These are phyloP conservation scores for Hydrochoerus hydrochaeris DNA, from an alignment of 2,113 vertebrate species.

Conservation along the genomic window DNA sequence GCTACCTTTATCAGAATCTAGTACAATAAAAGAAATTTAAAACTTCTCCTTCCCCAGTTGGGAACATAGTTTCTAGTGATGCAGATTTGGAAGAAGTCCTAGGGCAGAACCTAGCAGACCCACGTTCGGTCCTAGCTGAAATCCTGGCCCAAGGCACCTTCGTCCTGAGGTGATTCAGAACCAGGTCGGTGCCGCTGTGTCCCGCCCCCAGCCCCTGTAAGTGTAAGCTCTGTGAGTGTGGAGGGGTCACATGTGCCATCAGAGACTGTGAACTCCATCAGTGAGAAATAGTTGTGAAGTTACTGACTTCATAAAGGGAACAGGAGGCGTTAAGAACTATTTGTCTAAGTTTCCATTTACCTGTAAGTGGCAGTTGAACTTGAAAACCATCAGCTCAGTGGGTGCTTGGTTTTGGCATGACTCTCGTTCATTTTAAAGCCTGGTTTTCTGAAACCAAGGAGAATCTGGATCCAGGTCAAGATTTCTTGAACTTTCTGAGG, in stretches of 20 bases:
- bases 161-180: not conserved
- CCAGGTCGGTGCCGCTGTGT: not conserved
- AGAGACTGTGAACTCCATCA: not conserved
- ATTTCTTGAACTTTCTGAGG: not conserved
- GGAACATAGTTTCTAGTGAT: not conserved
- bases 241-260: not conserved
- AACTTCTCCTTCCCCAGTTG: not conserved
- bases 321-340: not conserved
- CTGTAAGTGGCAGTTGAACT: not conserved
- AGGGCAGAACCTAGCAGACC: not conserved
- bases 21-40: constrained; percentile 13
- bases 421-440: not conserved
- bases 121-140: not conserved
- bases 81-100: not conserved
- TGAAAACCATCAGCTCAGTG: not conserved
- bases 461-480: not conserved
- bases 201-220: not conserved
- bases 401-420: not conserved
- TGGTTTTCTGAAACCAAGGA: not conserved
- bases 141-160: not conserved
- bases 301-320: not conserved
- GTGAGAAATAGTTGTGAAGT: not conserved
- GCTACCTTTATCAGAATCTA: not conserved
- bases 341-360: not conserved
- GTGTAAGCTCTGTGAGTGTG: not conserved